Evolutionary conservation across 2,113 vertebrate species (phyloP), one percentile per base, ranked within the genome.

Genomic region (Kryptolebias marmoratus): DNA sequence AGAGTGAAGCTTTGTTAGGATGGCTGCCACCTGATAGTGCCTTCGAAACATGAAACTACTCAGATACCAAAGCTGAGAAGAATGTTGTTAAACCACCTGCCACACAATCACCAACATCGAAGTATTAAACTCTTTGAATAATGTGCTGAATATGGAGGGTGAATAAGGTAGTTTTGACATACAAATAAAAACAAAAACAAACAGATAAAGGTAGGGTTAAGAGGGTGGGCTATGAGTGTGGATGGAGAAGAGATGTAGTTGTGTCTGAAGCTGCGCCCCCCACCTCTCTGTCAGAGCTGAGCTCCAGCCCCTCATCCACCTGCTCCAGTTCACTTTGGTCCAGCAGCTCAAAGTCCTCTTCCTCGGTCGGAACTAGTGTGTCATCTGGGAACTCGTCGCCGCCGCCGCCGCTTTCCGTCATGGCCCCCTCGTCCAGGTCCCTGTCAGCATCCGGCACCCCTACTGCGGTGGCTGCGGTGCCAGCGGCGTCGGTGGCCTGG

Each of bases 261-360:
- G 75, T 77, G 39, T 90, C 82, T 57, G 86, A 44, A 56, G 81
- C 66, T 52, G 59, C 77, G 18, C 68, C 87, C 52, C 30, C 79
- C 31, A 14, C 82, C 87, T 79, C 90, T 90, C 75, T 56, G 0
- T 93, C 94, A 77, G 93, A 87, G 71, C 89, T 58, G 0, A 93
- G 83, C 57, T 94, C 95, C 79, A 95, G 90, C 91, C 93, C 96
- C 47, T 95, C 95, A 63, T 96, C 94, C 80, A 94, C 91, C 88
- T 95, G 94, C 84, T 98, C 97, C 94, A 99, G 93, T 95, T 99
- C 98, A 75, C 94, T 96, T 95, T 98, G 97, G 95, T 99, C 98
- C 94, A 99, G 94, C 76, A 99, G 95, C 95, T 98, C 98, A 92
- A 99, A 99, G 94, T 99, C 98, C 90, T 96, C 96, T 12, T 97